These are phyloP conservation scores for Synergus laeviventris DNA, from an alignment of 2,888 invertebrate species.

Conservation along the genomic window DNA sequence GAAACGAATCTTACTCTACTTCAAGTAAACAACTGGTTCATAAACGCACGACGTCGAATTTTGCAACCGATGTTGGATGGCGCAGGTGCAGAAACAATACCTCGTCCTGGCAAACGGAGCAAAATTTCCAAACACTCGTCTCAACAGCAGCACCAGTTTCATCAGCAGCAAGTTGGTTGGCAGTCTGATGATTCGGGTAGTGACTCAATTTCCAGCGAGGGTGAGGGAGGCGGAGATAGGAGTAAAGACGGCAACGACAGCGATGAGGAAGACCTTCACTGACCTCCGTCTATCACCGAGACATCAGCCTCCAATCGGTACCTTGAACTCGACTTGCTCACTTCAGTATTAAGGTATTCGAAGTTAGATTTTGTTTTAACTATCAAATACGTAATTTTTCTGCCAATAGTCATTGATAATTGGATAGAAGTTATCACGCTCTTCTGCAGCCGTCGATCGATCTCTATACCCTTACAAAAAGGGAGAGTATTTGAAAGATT, in stretches of 20 bases:
- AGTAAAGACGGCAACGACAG: constrained; percentile 72
- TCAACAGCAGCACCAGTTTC: constrained; percentile 55
- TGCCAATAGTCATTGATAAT: constrained; percentile 69
- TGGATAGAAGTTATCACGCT: constrained; percentile 70
- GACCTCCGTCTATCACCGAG: constrained; percentile 71
- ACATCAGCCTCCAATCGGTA: constrained; percentile 70
- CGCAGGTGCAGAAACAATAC: constrained; percentile 76
- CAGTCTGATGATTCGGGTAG: constrained; percentile 74
- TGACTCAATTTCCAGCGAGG: constrained; percentile 73
- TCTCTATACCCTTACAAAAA: constrained; percentile 44
- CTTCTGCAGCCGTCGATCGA: constrained; percentile 55
- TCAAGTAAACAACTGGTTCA: constrained; percentile 96
- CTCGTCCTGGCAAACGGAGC: constrained; percentile 73
- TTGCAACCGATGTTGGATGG: constrained; percentile 94
- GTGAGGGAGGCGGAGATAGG: constrained; percentile 69
- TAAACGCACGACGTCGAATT: constrained; percentile 93
- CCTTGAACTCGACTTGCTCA: constrained; percentile 74
- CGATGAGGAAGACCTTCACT: constrained; percentile 74
- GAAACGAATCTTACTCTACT: constrained; percentile 92
- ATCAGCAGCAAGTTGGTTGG: constrained; percentile 66
- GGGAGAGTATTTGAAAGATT: constrained; percentile 42
- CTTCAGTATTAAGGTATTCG: constrained; percentile 76
- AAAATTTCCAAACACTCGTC: constrained; percentile 75
- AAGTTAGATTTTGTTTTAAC: constrained; percentile 75
- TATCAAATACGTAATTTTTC: constrained; percentile 75